A percentile compares a stretch with the other conserved stretches of the same genome.
Conservation (phyloP, 2,888 invertebrate species). For the Sphecodes monilicornis region DNA sequence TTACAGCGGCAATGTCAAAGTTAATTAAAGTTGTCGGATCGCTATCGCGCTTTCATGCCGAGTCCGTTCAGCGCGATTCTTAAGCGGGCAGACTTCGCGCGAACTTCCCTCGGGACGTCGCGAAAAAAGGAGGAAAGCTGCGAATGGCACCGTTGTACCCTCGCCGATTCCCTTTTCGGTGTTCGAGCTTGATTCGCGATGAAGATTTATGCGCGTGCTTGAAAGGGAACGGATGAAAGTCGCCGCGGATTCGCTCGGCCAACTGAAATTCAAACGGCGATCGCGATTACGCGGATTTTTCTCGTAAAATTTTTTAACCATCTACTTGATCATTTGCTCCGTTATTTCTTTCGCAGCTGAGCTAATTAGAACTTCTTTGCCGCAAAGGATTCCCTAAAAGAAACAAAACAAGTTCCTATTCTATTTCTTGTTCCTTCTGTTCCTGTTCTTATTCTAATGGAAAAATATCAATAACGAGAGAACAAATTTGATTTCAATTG, state of each 20-base stretch:
- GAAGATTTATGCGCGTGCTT: background rate
- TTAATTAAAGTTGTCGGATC: slow-evolving; percentile 75
- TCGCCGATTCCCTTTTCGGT: slow-evolving; percentile 29
- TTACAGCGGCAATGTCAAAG: slow-evolving; percentile 74
- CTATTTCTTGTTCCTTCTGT: too few species aligned
- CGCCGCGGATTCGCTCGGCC: background rate
- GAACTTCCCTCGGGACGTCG: slow-evolving; percentile 28
- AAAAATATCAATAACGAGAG: too few species aligned
- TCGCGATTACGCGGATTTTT: background rate
- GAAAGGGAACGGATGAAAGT: background rate
- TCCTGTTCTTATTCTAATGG: too few species aligned
- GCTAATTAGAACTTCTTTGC: too few species aligned
- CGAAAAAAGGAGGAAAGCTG: slow-evolving; percentile 22
- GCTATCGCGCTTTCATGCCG: slow-evolving; percentile 73
- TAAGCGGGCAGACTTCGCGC: slow-evolving; percentile 48
- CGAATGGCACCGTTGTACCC: slow-evolving; percentile 31
- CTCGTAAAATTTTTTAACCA: background rate
- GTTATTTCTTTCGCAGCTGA: too few species aligned
- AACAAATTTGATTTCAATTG: too few species aligned
- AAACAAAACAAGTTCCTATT: too few species aligned
- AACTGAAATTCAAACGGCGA: background rate
- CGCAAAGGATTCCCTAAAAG: too few species aligned
- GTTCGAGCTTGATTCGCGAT: background rate
- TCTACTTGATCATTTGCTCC: background rate
- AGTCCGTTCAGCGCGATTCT: slow-evolving; percentile 59